These are phyloP conservation scores for Drosophila arizonae DNA, from an alignment of 1,140 invertebrate genomes.

Conservation along the genomic window DNA sequence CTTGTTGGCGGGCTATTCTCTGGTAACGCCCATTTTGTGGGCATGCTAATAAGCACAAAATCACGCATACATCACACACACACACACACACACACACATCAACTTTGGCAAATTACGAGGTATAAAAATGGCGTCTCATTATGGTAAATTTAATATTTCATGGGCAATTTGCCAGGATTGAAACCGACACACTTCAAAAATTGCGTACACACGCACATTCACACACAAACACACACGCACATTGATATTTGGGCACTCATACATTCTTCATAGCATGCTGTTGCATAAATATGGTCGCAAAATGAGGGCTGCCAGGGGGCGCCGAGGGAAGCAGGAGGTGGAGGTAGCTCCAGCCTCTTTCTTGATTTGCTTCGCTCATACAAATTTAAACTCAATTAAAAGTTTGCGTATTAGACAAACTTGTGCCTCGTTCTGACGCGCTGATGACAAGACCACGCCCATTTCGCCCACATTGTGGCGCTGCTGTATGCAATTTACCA, in stretches of 20 bases:
- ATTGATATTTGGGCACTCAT: slow-evolving; percentile 53
- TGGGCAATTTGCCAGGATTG: slow-evolving; percentile 79
- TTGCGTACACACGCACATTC: slow-evolving; percentile 37
- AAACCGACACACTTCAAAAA: slow-evolving; percentile 78
- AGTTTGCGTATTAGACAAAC: slow-evolving; percentile 75
- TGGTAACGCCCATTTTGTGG: background rate
- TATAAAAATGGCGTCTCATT: slow-evolving; percentile 78
- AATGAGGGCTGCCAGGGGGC: background rate
- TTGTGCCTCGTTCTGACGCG: slow-evolving; percentile 51
- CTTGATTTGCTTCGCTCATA: slow-evolving; percentile 57
- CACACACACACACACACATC: slow-evolving; percentile 48
- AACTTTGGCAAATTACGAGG: slow-evolving; percentile 66
- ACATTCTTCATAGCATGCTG: slow-evolving; percentile 50
- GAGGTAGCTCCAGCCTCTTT: slow-evolving; percentile 27
- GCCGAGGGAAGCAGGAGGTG: background rate
- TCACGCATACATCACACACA: slow-evolving; percentile 33
- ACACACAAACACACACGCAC: slow-evolving; percentile 17
- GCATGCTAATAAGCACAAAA: slow-evolving; percentile 48
- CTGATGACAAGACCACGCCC: slow-evolving; percentile 28
- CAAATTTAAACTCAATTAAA: slow-evolving; percentile 81
- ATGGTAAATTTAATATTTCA: slow-evolving; percentile 78
- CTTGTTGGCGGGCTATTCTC: slow-evolving; percentile 8
- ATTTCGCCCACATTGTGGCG: background rate
- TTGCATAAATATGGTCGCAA: slow-evolving; percentile 28
- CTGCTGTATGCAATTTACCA: slow-evolving; percentile 43